Conservation (phyloP, 2,888 invertebrate genomes). For the Chelonus formosanus region DNA sequence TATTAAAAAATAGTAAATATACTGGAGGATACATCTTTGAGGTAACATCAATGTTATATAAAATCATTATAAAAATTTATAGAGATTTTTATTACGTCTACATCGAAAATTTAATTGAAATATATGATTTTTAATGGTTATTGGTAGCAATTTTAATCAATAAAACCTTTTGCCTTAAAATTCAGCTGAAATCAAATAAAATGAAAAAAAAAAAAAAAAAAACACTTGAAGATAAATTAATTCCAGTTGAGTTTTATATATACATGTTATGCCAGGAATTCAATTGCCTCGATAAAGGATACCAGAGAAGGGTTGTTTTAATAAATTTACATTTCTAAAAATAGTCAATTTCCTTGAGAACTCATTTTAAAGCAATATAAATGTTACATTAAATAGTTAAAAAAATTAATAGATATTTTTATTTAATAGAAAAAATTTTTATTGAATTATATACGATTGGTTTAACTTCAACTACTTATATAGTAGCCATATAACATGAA, state of each 20-base stretch:
- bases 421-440: neutral
- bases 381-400: neutral
- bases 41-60: too few relatives aligned
- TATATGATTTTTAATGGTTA: too few relatives aligned
- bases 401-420: slow-evolving; percentile 1
- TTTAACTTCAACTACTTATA: neutral
- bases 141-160: too few relatives aligned
- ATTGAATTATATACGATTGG: slow-evolving; percentile 1
- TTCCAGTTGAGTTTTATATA: too few relatives aligned
- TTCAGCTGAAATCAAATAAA: neutral
- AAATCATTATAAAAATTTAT: too few relatives aligned
- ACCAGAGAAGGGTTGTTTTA: slow-evolving; percentile 59
- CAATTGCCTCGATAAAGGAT: slow-evolving; percentile 53
- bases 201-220: neutral
- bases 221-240: neutral
- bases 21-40: too few relatives aligned
- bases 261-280: slow-evolving; percentile 54
- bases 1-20: too few relatives aligned
- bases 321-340: slow-evolving; percentile 55
- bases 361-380: too few relatives aligned
- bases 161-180: too few relatives aligned
- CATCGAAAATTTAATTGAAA: too few relatives aligned
- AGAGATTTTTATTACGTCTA: too few relatives aligned
- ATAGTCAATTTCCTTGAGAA: slow-evolving; percentile 4
- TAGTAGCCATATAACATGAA: too few relatives aligned